Base-by-base conservation (phyloP, 2,797 vertebrate species). In the Oreochromis mossambicus region DNA sequence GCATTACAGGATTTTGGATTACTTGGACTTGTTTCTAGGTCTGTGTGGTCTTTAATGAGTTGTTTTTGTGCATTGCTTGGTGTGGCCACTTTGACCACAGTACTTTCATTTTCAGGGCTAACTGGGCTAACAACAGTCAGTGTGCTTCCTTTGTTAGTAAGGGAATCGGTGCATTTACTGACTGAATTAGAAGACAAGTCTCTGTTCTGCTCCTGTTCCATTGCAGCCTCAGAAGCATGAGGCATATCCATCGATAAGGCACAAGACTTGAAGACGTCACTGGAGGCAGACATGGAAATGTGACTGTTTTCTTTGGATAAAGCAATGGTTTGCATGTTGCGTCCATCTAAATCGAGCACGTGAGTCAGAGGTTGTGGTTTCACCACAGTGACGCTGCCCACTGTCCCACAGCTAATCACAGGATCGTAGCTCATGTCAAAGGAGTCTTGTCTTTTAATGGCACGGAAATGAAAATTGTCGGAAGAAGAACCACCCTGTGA, bases 361-460 rank as follows among this genome's bases (percentile, higher is more conserved):
- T 61, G 84, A 56, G 93, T 94, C 85, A 94, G 89, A 82, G 96
- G 95, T 83, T 95, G 90, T 1, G 96, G 96, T 80, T 95, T 92
- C 68, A 97, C 88, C 87, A 97, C 88, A 2, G 93, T 96, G 29
- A 96, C 92, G 1, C 87, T 84, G 55, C 83, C 86, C 8, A 32
- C 52, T 36, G 79, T 88, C 38, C 91, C 79, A 41, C 91, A 92
- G 76, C 43, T 87, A 63, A 88, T 88, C 34, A 80, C 66, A 38
- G 89, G 75, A 58, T 93, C 86, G 6, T 11, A 61, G 76, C 83
- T 91, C 84, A 87, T 26, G 81, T 97, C 95, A 24, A 97, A 95
- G 14, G 96, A 96, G 56, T 95, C 91, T 89, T 97, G 96, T 4
- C 95, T 92, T 79, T 95, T 87, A 66, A 97, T 97, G 38, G 96